Evolutionary conservation across 2,113 vertebrate species (phyloP).

Genomic region (Naja naja): DNA sequence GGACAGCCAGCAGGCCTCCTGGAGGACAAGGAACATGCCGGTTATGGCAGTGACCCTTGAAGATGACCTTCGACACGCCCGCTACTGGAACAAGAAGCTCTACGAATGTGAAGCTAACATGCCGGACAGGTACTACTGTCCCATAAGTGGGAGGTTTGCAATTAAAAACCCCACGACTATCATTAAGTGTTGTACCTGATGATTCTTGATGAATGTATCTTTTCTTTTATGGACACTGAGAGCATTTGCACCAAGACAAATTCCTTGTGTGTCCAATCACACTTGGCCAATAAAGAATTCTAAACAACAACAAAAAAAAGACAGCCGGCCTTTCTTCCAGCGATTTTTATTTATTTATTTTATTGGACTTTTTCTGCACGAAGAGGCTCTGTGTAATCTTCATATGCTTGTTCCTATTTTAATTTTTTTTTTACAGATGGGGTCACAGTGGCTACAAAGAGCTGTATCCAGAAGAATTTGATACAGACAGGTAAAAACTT

Average conservation of each 20-base stretch:
- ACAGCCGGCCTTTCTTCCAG: not conserved
- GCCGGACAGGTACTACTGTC: constrained; percentile 83
- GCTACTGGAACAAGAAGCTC: constrained; percentile 89
- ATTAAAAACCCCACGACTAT: not conserved
- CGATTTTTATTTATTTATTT: too few relatives aligned
- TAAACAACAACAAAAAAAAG: not conserved
- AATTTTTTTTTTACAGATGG: constrained; percentile 72
- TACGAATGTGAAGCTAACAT: constrained; percentile 90
- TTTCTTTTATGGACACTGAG: too few relatives aligned
- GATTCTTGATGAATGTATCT: too few relatives aligned
- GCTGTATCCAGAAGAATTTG: constrained; percentile 94
- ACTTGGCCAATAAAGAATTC: too few relatives aligned
- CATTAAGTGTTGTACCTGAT: too few relatives aligned
- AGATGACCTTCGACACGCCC: constrained; percentile 80
- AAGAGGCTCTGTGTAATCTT: not conserved
- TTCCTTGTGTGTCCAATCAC: too few relatives aligned
- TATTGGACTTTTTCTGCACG: not conserved
- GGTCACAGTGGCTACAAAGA: constrained; percentile 98
- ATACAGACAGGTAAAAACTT: constrained; percentile 81
- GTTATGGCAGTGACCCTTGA: constrained; percentile 68
- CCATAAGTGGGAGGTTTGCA: not conserved
- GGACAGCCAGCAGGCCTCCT: constrained; percentile 68
- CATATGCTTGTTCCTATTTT: constrained; percentile 23
- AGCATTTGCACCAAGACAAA: too few relatives aligned
- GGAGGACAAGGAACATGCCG: constrained; percentile 58